Base-by-base conservation (phyloP, 2,888 invertebrate species). In the Catocala nupta region DNA sequence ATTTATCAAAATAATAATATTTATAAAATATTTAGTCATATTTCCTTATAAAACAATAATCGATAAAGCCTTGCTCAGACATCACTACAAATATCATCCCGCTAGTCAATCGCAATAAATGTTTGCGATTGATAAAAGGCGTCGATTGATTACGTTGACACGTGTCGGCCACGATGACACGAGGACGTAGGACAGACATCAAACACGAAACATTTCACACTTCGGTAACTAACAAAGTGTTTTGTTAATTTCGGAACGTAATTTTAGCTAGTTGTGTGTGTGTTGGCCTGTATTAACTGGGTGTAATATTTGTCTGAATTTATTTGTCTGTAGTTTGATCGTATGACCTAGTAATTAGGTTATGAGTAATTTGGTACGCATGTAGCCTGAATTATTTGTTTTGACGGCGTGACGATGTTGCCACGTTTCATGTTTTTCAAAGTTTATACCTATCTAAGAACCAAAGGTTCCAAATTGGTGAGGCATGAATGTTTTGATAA, bases 91-190 rank as follows among this genome's bases (percentile, higher is more conserved):
- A 76, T 55, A 67, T 58, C 55, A 60, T 56, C 66, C 34, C 49
- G 62, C 73, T 45, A 51, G 39, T 71, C 70, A 70, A 68, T 70
- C 64, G 71, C 68, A 65, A 67, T 70, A 71, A 80, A 73, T 75
- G 75, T 73, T 74, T 70, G 74, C 64, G 49, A 71, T 72, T 82
- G 79, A 80, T 82, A 79, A 82, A 83, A 83, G 80, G 82, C 81
- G 82, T 80, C 74, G 61, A 80, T 80, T 75, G 81, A 81, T 83
- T 70, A 73, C 60, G 42, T 8, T 12, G 81, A 56, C 82, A 75
- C 82, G 81, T 82, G 81, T 56, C 80, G 51, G 42, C 33, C 11
- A 12, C 42, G 5, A 43, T 11, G 34, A 62, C 53, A 49, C 9
- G 55, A 55, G 62, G 60, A 63, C 58, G 50, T 5, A 62, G 58